Evolutionary conservation across 2,888 invertebrate species (phyloP), one percentile per base, ranked within the genome.

Genomic region (Drosophila mimica): DNA sequence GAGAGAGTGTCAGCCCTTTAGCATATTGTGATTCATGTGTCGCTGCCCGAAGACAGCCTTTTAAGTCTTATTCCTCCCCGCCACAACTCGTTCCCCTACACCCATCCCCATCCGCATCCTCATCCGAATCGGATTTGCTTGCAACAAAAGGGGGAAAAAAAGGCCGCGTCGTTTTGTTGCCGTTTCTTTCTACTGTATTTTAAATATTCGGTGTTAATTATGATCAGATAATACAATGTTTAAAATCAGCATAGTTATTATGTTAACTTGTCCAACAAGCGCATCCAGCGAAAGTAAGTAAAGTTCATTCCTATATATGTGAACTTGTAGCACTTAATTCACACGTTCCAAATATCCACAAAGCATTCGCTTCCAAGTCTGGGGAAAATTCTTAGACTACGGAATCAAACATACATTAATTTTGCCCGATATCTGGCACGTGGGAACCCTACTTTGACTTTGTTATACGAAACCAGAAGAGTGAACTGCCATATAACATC

Each of bases 1-100:
- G 85, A 91, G 91, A 91, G 90, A 91, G 91, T 91, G 91, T 91
- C 91, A 91, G 91, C 88, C 90, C 91, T 90, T 91, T 91, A 91
- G 91, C 91, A 91, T 91, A 91, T 91, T 91, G 87, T 88, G 87
- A 88, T 88, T 91, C 91, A 91, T 91, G 91, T 91, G 90, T 91
- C 91, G 91, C 89, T 90, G 84, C 84, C 75, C 86, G 31, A 77
- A 56, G 78, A 78, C 78, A 73, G 73, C 59, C 80, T 82, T 71
- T 80, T 74, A 82, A 64, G 74, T 79, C 43, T 25, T 8, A n/a
- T 43, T 8, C 38, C 38, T 28, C 36, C 17, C 38, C 56, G 7
- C 48, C 48, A 54, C 56, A 13, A 30, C 17, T 17, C 56, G 46
- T 30, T 46, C 48, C 25, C n/a, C 64, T 6, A 4, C 17, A 15